phyloP scores from a whole-genome alignment of 1,140 invertebrate genomes.

The Ruditapes philippinarum region DNA sequence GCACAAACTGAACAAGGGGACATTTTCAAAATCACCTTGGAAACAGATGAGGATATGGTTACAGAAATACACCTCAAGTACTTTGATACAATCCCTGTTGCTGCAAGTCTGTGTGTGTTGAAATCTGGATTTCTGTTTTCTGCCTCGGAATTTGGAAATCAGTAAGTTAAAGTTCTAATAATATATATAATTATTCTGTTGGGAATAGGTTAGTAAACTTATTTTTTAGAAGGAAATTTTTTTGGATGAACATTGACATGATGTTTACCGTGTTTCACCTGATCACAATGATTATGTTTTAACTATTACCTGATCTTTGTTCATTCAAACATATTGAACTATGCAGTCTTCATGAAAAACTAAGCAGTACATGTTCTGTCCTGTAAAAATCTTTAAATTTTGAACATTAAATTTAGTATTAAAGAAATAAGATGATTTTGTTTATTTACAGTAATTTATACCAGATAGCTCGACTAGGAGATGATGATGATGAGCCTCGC shows the following conservation, averaged over 20 bases:
- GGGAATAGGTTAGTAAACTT: too few species aligned
- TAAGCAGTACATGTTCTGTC: too few species aligned
- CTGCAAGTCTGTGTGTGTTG: conserved; percentile 98
- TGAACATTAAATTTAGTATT: too few species aligned
- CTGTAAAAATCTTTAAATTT: too few species aligned
- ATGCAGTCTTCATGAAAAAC: too few species aligned
- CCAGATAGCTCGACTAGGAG: conserved; percentile 99
- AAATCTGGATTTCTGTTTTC: conserved; percentile 99
- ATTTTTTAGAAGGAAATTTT: too few species aligned
- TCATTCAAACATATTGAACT: not conserved
- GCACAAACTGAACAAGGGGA: conserved; percentile 93
- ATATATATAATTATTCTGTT: too few species aligned
- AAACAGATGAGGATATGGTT: conserved; percentile 99
- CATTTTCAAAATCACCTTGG: conserved; percentile 92
- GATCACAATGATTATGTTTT: conserved; percentile 17
- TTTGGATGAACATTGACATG: not conserved
- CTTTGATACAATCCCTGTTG: conserved; percentile 99
- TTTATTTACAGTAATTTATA: conserved; percentile 94
- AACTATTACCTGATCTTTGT: conserved; percentile 28
- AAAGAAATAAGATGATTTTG: too few species aligned
- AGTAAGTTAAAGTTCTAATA: too few species aligned
- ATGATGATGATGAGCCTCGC: conserved; percentile 99
- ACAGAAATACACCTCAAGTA: conserved; percentile 99
- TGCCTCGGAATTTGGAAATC: conserved; percentile 99
- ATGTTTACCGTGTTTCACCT: conserved; percentile 54